Base-by-base conservation (phyloP, 2,888 invertebrate genomes). In the Himalopsyche japonica region DNA sequence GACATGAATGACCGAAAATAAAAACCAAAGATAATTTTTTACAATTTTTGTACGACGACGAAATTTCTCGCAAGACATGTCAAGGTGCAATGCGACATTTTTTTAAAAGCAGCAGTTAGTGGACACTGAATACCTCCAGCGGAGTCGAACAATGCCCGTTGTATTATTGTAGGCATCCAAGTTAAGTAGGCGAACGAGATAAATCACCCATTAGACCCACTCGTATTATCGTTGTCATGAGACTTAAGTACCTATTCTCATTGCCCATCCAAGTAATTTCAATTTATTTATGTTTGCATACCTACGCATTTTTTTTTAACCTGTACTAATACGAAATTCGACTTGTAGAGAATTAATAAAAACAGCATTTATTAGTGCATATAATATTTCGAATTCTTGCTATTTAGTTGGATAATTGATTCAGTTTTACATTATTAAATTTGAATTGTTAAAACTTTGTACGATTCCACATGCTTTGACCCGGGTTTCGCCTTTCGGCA, bases 161-260 rank as follows among this genome's bases (percentile, higher is more conserved):
- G 57, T 57, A 20, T 57, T 57, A 57, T 20, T 57, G 20, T 1
- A 57, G 57, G 6, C 24, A 57, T 1, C 20, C 8, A 57, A 57
- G 79, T 64, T 79, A 64, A 77, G 82, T 70, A 79, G 80, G 80
- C 32, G 57, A 77, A 79, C 3, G 48, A 80, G 83, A 83, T 83
- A 83, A 80, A 83, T 83, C 83, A 83, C 76, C 83, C 80, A 83
- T 80, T 80, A 83, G 83, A 79, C 83, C 81, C 83, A 79, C 83
- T 80, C 83, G 83, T 76, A 83, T 83, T 83, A 83, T 79, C 80
- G 64, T 76, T 80, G 83, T 83, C 83, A 80, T 82, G 77, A 64
- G 48, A 76, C 80, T 57, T 30, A 81, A 24, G 70, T 49, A 34
- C 48, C 49, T n/a, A 76, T 77, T 49, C 82, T 27, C 27, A 79